phyloP scores from a whole-genome alignment of 2,888 invertebrate genomes.

The Rhagonycha fulva region DNA sequence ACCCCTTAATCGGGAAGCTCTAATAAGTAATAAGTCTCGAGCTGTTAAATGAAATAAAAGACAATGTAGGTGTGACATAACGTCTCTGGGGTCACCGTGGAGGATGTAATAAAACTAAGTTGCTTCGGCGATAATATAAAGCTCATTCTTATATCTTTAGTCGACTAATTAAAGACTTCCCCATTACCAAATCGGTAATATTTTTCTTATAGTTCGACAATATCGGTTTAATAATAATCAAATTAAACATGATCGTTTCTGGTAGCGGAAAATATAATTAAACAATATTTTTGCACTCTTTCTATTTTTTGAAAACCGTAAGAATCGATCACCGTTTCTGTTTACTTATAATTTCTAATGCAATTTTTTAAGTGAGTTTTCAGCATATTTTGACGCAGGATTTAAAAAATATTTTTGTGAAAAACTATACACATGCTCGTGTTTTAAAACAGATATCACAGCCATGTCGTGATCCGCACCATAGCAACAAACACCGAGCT shows the following conservation, averaged over 20 bases:
- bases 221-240: not conserved
- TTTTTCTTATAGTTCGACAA: not conserved
- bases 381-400: too few species aligned
- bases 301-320: too few species aligned
- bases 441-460: not conserved
- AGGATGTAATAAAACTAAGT: constrained; percentile 40
- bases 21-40: constrained; percentile 38
- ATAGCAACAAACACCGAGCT: constrained; percentile 21
- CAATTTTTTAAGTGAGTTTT: too few species aligned
- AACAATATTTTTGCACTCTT: too few species aligned
- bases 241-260: not conserved
- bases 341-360: too few species aligned
- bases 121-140: constrained; percentile 36
- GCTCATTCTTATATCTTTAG: constrained; percentile 18
- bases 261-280: too few species aligned
- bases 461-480: constrained; percentile 13
- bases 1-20: constrained; percentile 36
- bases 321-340: too few species aligned
- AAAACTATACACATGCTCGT: not conserved
- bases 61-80: constrained; percentile 40
- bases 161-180: constrained; percentile 15
- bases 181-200: not conserved
- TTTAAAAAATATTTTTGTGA: too few species aligned
- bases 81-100: constrained; percentile 33
- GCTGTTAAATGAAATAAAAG: constrained; percentile 42